Evolutionary conservation across 2,113 vertebrate species (phyloP).

Genomic region (Dermatemys mawii): DNA sequence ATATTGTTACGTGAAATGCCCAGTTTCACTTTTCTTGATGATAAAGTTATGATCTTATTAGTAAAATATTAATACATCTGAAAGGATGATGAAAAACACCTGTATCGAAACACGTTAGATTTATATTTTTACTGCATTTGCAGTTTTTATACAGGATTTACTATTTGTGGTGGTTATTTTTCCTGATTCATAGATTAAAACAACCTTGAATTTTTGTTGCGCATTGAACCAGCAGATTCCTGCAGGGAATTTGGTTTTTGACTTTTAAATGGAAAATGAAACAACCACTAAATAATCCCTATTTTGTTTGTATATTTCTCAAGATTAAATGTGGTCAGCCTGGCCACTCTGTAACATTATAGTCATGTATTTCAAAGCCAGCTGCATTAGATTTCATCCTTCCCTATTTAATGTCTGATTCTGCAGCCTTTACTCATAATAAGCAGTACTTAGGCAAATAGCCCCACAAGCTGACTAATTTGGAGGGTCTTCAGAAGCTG

Average conservation of each 20-base stretch:
- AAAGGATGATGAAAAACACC: background rate
- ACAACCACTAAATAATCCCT: background rate
- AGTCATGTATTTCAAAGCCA: background rate
- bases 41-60: background rate
- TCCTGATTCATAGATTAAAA: background rate
- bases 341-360: background rate
- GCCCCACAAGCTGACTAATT: background rate
- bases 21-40: constrained; percentile 24
- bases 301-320: background rate
- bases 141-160: constrained; percentile 20
- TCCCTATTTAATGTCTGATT: background rate
- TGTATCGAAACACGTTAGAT: background rate
- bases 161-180: constrained; percentile 11
- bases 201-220: background rate
- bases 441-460: background rate
- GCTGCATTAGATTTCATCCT: background rate
- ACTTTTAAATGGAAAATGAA: background rate
- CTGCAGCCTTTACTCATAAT: background rate
- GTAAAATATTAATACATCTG: constrained; percentile 23
- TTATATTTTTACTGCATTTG: constrained; percentile 11
- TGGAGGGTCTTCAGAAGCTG: background rate
- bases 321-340: background rate
- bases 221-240: background rate
- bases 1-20: background rate
- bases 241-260: fast-evolving